Evolutionary conservation across 2,888 invertebrate species (phyloP), one percentile per base, ranked within the genome.

Genomic region (Amiota communis): DNA sequence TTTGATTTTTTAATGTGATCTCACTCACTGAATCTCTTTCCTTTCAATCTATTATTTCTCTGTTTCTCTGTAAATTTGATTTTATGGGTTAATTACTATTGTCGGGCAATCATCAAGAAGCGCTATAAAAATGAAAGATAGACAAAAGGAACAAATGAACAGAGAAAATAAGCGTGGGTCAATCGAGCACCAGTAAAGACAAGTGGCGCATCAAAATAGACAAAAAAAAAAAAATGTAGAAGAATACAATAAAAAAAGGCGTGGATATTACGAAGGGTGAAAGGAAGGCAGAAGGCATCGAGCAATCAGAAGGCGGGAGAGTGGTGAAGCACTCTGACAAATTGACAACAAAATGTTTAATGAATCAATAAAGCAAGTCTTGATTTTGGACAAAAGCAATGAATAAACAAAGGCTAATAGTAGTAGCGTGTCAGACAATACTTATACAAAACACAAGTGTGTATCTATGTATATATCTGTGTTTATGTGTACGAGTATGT

Each of bases 51-150:
- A 36, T 23, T 57, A 57, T 59, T 59, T 59, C 23, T 59, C 17
- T 23, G 59, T 20, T 36, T 36, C 17, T 47, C 49, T 81, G 81
- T 81, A 80, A 76, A 83, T 81, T 81, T 82, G 77, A 80, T 79
- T 78, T 84, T 81, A 84, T 83, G 83, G 82, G 84, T 84, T 83
- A 83, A 83, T 83, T 83, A 83, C 79, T 80, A 82, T 85, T 85
- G 83, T 84, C 74, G 74, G 76, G 76, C 84, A 84, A 82, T 82
- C 83, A 80, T 75, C 36, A 36, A 36, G 36, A 63, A 72, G 15
- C 46, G 15, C 48, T 17, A 64, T 64, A 64, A 64, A 64, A 64
- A 9, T 48, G 15, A 65, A 65, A n/a, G n/a, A 46, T n/a, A 15
- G 13, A 20, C 36, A 61, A 61, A 20, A 61, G n/a, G 56, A 61